Evolutionary conservation across 2,113 vertebrate species (phyloP).

Genomic region (Nettapus auritus): DNA sequence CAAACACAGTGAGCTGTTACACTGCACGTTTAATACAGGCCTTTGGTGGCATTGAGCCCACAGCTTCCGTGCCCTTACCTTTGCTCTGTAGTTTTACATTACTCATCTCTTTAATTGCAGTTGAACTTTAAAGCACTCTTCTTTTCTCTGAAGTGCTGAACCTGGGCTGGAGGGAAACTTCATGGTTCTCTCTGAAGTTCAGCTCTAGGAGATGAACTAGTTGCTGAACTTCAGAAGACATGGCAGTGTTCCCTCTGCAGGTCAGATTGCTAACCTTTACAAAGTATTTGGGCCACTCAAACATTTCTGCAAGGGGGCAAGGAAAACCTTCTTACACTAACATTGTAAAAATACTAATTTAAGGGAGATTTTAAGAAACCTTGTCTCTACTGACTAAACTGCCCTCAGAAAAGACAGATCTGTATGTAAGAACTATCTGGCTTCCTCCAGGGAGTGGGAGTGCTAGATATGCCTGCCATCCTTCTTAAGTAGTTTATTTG

Average conservation of each 20-base stretch:
- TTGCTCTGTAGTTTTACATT: slow-evolving; percentile 14
- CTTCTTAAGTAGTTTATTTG: neutral
- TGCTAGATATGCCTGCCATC: neutral
- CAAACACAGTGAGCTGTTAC: neutral
- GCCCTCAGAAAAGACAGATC: neutral
- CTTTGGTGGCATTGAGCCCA: slow-evolving; percentile 1
- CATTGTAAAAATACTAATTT: neutral
- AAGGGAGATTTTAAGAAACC: neutral
- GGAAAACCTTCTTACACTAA: neutral
- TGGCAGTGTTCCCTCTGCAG: neutral
- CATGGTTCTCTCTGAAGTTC: slow-evolving; percentile 40
- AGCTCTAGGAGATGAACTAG: neutral
- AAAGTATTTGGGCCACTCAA: neutral
- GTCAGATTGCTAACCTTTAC: neutral
- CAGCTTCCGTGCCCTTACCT: slow-evolving; percentile 29
- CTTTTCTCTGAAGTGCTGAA: slow-evolving; percentile 36
- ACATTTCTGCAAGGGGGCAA: neutral
- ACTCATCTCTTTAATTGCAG: slow-evolving; percentile 39
- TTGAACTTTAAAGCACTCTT: slow-evolving; percentile 39
- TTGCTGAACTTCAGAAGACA: slow-evolving; percentile 29
- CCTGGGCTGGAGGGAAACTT: slow-evolving; percentile 38
- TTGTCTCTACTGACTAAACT: neutral
- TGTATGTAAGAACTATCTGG: neutral
- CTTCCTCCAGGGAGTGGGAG: neutral
- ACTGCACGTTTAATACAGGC: neutral